Percentiles rank a stretch among this genome's conserved stretches.
phyloP scores from a whole-genome alignment of 2,113 vertebrate genomes.

The Xyrauchen texanus region DNA sequence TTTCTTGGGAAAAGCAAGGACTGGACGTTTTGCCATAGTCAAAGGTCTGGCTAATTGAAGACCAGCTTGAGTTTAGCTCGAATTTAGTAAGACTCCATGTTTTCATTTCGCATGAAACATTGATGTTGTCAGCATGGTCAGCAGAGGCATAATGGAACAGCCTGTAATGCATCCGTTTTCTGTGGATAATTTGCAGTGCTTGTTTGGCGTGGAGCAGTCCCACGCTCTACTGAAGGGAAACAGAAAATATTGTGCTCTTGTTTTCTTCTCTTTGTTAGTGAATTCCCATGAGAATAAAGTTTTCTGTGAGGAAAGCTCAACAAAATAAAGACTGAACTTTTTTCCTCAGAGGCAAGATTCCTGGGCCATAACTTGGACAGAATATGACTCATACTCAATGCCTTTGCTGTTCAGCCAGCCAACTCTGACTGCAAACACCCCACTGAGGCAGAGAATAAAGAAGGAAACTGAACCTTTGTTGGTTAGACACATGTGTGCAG shows the following conservation, averaged over 20 bases:
- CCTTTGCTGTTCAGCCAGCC: conserved; percentile 29
- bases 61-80: background rate
- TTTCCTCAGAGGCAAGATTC: conserved; percentile 19
- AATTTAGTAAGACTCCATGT: background rate
- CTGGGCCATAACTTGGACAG: conserved; percentile 29
- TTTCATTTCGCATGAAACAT: conserved; percentile 11
- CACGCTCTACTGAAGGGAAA: conserved; percentile 66
- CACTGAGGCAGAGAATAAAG: too few relatives aligned
- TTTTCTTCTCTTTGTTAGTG: conserved; percentile 14
- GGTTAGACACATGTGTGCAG: background rate
- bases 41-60: too few relatives aligned
- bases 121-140: background rate
- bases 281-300: conserved; percentile 29
- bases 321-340: conserved; percentile 29
- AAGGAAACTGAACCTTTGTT: background rate
- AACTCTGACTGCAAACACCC: conserved; percentile 6
- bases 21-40: too few relatives aligned
- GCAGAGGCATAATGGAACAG: conserved; percentile 50
- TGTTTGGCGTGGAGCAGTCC: conserved; percentile 59
- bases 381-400: conserved; percentile 1
- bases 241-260: conserved; percentile 27
- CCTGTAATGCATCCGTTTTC: conserved; percentile 60
- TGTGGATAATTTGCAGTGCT: conserved; percentile 67
- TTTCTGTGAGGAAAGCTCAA: conserved; percentile 35
- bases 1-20: too few relatives aligned